These are phyloP conservation scores for Sphaerophoria taeniata DNA, from an alignment of 2,888 invertebrate genomes.

Conservation along the genomic window DNA sequence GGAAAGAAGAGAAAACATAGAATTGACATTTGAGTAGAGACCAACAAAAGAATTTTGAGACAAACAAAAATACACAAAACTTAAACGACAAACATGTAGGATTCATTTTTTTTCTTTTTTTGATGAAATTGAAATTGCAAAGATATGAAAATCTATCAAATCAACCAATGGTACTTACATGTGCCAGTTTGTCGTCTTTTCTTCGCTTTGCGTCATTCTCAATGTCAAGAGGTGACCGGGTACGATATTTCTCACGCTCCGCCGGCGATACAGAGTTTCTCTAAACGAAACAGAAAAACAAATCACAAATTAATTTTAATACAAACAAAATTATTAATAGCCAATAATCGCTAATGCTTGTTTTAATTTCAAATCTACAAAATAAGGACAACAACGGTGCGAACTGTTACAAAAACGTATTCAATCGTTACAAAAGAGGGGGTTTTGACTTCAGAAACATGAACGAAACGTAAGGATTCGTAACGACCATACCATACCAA, in stretches of 20 bases:
- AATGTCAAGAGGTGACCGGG: conserved; percentile 90
- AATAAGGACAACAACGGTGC: too few species aligned
- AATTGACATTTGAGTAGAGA: neutral
- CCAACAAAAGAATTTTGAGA: neutral
- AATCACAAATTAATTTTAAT: conserved; percentile 48
- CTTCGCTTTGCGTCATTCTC: conserved; percentile 91
- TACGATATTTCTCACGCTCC: conserved; percentile 91
- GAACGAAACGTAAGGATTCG: too few species aligned
- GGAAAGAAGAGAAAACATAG: neutral
- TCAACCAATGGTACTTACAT: conserved; percentile 87
- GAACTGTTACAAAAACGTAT: too few species aligned
- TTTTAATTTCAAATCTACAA: too few species aligned
- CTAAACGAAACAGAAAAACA: conserved; percentile 81
- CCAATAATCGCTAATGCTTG: too few species aligned
- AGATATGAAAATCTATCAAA: conserved; percentile 9
- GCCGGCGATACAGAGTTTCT: conserved; percentile 92
- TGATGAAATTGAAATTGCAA: conserved; percentile 39
- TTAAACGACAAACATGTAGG: conserved; percentile 47
- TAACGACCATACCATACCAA: too few species aligned
- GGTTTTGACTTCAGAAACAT: too few species aligned
- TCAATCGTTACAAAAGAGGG: too few species aligned
- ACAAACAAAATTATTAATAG: too few species aligned
- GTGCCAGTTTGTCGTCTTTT: conserved; percentile 93
- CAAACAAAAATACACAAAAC: neutral
- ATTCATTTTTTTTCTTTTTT: conserved; percentile 15